Percentiles rank a stretch among this genome's conserved stretches.
Evolutionary conservation across 2,888 invertebrate genomes (phyloP).

Genomic region (Latrodectus hesperus): DNA sequence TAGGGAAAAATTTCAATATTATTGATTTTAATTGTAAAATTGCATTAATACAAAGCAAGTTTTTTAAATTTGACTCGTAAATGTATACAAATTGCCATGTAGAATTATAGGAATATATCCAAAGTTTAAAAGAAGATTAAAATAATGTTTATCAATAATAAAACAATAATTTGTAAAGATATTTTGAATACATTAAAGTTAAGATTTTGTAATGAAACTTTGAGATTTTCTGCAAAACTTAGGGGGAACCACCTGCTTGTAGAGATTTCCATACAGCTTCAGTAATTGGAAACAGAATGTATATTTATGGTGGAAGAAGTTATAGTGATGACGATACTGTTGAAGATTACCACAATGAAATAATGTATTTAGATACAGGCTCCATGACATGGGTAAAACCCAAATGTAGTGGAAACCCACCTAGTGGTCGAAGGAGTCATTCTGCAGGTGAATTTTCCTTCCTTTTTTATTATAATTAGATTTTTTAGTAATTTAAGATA

Average conservation of each 20-base stretch:
- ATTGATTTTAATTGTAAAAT: no score
- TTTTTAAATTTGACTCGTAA: no score
- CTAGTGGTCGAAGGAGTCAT: slow-evolving; percentile 89
- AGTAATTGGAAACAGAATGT: slow-evolving; percentile 85
- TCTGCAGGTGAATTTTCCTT: slow-evolving; percentile 85
- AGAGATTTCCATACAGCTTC: slow-evolving; percentile 93
- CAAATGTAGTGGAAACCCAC: slow-evolving; percentile 79
- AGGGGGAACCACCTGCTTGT: slow-evolving; percentile 83
- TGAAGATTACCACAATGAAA: slow-evolving; percentile 83
- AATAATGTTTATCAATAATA: no score
- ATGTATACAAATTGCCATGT: no score
- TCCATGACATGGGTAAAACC: slow-evolving; percentile 83
- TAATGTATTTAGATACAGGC: slow-evolving; percentile 82
- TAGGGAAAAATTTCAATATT: no score
- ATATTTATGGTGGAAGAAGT: slow-evolving; percentile 91
- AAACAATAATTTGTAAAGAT: no score
- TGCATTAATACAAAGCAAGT: no score
- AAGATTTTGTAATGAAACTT: no score
- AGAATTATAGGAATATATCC: no score
- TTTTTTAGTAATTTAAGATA: no score
- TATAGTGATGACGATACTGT: slow-evolving; percentile 79
- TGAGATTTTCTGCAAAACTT: slow-evolving; percentile 6
- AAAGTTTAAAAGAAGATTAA: no score
- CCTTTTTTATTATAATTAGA: neutral
- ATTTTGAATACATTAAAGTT: no score